These are phyloP conservation scores for Garrulus glandarius DNA, from an alignment of 2,797 vertebrate genomes.

Conservation along the genomic window DNA sequence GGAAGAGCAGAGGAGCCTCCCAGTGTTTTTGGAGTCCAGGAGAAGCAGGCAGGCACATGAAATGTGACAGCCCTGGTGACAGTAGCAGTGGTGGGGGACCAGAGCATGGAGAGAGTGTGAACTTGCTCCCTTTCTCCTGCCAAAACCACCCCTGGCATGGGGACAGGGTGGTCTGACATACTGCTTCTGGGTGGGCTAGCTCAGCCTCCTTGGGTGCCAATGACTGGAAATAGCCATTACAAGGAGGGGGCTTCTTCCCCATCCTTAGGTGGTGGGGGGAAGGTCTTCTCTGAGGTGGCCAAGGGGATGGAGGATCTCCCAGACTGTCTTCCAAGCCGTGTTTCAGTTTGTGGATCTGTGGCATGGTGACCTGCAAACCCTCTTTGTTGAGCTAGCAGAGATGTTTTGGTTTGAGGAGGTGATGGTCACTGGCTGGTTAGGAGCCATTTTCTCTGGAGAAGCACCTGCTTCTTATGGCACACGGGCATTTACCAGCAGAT, in stretches of 20 bases:
- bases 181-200: background rate
- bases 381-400: background rate
- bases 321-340: rapidly evolving
- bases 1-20: background rate
- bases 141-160: rapidly evolving
- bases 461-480: background rate
- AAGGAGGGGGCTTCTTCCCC: background rate
- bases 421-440: background rate
- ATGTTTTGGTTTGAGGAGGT: background rate
- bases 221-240: background rate
- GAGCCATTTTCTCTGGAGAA: background rate
- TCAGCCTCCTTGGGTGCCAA: background rate
- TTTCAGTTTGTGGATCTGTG: background rate
- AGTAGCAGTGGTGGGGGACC: background rate
- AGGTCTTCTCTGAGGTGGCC: background rate
- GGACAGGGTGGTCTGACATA: rapidly evolving
- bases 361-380: background rate
- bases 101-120: background rate
- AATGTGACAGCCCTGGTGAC: background rate
- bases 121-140: background rate
- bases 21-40: background rate
- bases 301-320: background rate
- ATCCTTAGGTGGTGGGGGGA: background rate
- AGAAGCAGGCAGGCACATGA: background rate
- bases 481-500: background rate